Evolutionary conservation across 1,140 invertebrate species (phyloP).

Genomic region (Panagrolaimus sp.): DNA sequence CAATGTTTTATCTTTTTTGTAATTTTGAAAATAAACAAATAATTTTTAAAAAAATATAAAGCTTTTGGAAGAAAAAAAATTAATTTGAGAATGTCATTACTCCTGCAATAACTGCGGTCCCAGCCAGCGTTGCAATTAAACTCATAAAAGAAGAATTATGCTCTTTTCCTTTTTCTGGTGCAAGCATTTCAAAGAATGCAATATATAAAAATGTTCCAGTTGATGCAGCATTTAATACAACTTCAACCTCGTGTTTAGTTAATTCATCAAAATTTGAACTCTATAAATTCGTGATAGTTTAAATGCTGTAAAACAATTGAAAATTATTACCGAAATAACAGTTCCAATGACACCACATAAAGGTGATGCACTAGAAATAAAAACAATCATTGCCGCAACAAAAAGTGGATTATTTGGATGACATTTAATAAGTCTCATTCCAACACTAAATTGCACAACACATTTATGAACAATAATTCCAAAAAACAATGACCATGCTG

Average conservation of each 20-base stretch:
- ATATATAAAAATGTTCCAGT: slow-evolving; percentile 36
- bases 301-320: neutral
- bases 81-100: slow-evolving; percentile 16
- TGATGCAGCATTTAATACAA: slow-evolving; percentile 26
- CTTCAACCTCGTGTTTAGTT: slow-evolving; percentile 28
- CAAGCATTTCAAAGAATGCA: slow-evolving; percentile 36
- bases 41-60: too few relatives aligned
- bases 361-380: slow-evolving; percentile 29
- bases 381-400: slow-evolving; percentile 20
- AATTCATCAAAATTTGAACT: slow-evolving; percentile 25
- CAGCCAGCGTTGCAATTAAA: slow-evolving; percentile 29
- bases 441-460: slow-evolving; percentile 34
- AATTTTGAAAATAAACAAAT: too few relatives aligned
- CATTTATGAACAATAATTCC: slow-evolving; percentile 29
- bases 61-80: neutral
- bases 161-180: slow-evolving; percentile 27
- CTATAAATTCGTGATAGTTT: neutral
- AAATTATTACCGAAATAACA: slow-evolving; percentile 17
- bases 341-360: slow-evolving; percentile 35
- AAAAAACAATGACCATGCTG: slow-evolving; percentile 16
- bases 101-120: slow-evolving; percentile 34
- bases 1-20: too few relatives aligned
- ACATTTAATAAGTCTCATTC: slow-evolving; percentile 32
- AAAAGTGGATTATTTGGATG: slow-evolving; percentile 26
- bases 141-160: slow-evolving; percentile 21